phyloP scores from a whole-genome alignment of 2,888 invertebrate species.

The Phaonia tiefii region DNA sequence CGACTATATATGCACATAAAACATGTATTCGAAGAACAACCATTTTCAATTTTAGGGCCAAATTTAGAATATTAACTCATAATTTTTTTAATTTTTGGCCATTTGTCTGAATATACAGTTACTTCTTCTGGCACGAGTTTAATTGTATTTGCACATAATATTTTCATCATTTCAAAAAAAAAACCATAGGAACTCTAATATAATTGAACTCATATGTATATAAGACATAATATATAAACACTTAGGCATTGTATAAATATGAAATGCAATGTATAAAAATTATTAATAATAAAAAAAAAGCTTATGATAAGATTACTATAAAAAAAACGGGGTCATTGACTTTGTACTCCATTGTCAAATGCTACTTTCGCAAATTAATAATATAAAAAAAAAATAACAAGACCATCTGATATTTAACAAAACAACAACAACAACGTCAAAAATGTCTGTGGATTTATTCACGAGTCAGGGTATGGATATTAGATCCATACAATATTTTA shows the following conservation, averaged over 20 bases:
- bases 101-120: neutral
- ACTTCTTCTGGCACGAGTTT: neutral
- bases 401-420: neutral
- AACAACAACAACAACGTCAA: neutral
- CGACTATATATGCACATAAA: too few relatives aligned
- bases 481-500: neutral
- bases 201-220: neutral
- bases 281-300: conserved; percentile 48
- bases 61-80: conserved; percentile 35
- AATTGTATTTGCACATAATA: neutral
- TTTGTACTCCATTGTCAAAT: conserved; percentile 32
- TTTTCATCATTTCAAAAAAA: neutral
- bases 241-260: conserved; percentile 9
- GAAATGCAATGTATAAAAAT: conserved; percentile 41
- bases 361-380: neutral
- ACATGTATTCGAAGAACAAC: too few relatives aligned
- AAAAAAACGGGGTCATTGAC: conserved; percentile 56
- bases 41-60: conserved; percentile 11
- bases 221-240: neutral
- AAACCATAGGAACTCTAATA: too few relatives aligned
- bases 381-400: neutral
- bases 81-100: neutral
- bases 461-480: neutral
- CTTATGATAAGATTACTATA: conserved; percentile 64
- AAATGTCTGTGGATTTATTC: neutral